Evolutionary conservation across 2,113 vertebrate genomes (phyloP).

Genomic region (Reinhardtius hippoglossoides): DNA sequence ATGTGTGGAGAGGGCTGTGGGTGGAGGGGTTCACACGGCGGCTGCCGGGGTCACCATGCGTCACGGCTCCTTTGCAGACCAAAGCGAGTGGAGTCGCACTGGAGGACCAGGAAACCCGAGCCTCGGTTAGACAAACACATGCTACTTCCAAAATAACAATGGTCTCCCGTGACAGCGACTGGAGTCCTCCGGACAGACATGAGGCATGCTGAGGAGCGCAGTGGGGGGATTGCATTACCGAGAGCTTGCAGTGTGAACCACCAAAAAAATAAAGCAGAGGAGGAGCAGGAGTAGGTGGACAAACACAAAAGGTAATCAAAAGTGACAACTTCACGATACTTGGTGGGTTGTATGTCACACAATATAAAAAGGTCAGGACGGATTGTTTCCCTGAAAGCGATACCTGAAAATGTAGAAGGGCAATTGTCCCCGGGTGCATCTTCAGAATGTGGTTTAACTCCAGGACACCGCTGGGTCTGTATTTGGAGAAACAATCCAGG

Average conservation of each 20-base stretch:
- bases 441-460: conserved; percentile 41
- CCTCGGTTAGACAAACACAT: conserved; percentile 86
- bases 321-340: conserved; percentile 49
- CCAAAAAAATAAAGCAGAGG: conserved; percentile 36
- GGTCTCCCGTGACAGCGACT: conserved; percentile 73
- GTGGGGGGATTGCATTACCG: conserved; percentile 78
- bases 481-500: conserved; percentile 25
- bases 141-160: conserved; percentile 89
- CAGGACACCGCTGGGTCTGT: conserved; percentile 1
- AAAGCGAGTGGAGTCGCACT: conserved; percentile 48
- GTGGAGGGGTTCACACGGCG: conserved; percentile 15
- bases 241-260: conserved; percentile 27
- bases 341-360: conserved; percentile 25
- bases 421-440: conserved; percentile 43
- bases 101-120: conserved; percentile 81
- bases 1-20: conserved; percentile 31
- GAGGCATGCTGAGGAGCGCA: conserved; percentile 67
- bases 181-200: conserved; percentile 64
- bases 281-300: neutral
- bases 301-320: conserved; percentile 59
- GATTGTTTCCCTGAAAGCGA: conserved; percentile 48
- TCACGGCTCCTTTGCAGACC: conserved; percentile 69
- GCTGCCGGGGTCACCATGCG: conserved; percentile 72
- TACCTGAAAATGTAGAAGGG: conserved; percentile 27
- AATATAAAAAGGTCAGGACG: conserved; percentile 30